Percentiles rank a stretch among this genome's conserved stretches.
phyloP scores from a whole-genome alignment of 2,888 invertebrate genomes.

The Leptogaster cylindrica region DNA sequence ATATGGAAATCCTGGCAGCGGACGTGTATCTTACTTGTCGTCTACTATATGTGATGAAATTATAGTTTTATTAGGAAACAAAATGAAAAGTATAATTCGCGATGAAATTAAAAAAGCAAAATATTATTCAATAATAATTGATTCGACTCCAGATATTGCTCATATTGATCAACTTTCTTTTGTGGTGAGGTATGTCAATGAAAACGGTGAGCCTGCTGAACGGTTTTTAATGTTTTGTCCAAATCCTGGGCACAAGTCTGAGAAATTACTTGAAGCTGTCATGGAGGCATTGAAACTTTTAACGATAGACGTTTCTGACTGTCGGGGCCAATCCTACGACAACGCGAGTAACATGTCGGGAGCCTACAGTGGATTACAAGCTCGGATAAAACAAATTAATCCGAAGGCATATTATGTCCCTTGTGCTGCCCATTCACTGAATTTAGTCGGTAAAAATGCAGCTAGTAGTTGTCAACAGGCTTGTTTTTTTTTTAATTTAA shows the following conservation, averaged over 20 bases:
- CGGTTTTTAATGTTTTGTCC: constrained; percentile 37
- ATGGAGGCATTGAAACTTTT: constrained; percentile 7
- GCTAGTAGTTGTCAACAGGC: constrained; percentile 1
- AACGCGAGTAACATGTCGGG: constrained; percentile 29
- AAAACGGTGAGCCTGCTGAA: constrained; percentile 35
- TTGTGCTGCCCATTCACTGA: constrained; percentile 40
- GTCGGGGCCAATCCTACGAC: constrained; percentile 38
- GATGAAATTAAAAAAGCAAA: constrained; percentile 40
- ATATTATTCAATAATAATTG: constrained; percentile 42
- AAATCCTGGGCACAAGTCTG: constrained; percentile 24
- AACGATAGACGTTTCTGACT: constrained; percentile 27
- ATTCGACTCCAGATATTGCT: constrained; percentile 33
- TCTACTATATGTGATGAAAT: constrained; percentile 6
- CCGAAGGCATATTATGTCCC: constrained; percentile 35
- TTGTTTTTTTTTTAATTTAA: constrained; percentile 36
- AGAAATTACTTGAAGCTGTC: constrained; percentile 31
- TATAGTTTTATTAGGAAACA: constrained; percentile 38
- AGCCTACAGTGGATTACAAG: constrained; percentile 28
- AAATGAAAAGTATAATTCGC: constrained; percentile 30
- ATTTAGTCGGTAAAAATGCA: constrained; percentile 17
- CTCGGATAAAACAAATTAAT: constrained; percentile 36
- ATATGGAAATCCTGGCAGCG: constrained; percentile 30
- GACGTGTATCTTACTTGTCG: not conserved
- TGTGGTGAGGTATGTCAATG: constrained; percentile 30
- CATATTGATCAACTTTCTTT: constrained; percentile 29